Percentiles rank a stretch among this genome's conserved stretches.
These are phyloP conservation scores for Eueremaeus valkanovi DNA, from an alignment of 2,888 invertebrate genomes.

Conservation along the genomic window DNA sequence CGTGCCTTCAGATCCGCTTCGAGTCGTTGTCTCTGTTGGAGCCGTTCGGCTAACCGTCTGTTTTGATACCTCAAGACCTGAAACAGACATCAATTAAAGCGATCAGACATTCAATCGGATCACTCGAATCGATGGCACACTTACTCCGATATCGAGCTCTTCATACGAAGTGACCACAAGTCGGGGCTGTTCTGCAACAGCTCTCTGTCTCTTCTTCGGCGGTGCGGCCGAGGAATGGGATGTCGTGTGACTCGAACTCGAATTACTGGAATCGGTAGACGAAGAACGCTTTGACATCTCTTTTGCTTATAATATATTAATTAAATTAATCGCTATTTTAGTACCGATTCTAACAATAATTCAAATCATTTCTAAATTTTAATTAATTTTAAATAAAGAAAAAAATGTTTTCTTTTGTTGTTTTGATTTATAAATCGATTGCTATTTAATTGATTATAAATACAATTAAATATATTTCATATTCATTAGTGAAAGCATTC, in stretches of 20 bases:
- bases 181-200: conserved; percentile 12
- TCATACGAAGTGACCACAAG: conserved; percentile 35
- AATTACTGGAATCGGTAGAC: background rate
- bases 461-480: no score
- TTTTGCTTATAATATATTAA: background rate
- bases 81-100: background rate
- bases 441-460: no score
- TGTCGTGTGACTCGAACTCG: background rate
- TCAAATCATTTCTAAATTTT: no score
- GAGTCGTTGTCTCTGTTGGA: conserved; percentile 84
- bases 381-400: background rate
- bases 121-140: background rate
- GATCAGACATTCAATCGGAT: background rate
- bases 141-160: conserved; percentile 38
- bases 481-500: no score
- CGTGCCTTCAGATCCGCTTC: conserved; percentile 82
- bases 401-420: no score
- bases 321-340: no score
- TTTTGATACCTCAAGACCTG: conserved; percentile 70
- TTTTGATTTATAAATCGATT: no score
- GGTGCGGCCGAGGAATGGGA: background rate
- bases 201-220: conserved; percentile 14
- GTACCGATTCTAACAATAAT: no score
- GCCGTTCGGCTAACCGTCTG: conserved; percentile 75
- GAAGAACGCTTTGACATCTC: conserved; percentile 20